These are phyloP conservation scores for Metopia argyrocephala DNA, from an alignment of 2,888 invertebrate species.

Conservation along the genomic window DNA sequence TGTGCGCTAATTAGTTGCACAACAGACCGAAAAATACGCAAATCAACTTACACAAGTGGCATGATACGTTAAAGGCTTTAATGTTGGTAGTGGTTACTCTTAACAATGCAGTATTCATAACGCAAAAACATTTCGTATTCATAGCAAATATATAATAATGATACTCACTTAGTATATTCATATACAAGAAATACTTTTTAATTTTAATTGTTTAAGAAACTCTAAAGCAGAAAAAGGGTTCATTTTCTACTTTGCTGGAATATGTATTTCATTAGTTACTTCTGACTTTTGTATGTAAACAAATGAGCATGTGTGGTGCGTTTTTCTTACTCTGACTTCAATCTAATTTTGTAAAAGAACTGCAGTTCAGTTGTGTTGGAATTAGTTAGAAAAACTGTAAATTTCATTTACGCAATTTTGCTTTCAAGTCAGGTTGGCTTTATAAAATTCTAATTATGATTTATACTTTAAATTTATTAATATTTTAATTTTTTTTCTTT, in stretches of 20 bases:
- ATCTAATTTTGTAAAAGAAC: background rate
- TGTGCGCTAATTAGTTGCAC: constrained; percentile 58
- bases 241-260: too few species aligned
- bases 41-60: constrained; percentile 38
- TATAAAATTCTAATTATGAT: background rate
- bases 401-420: constrained; percentile 49
- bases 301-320: too few species aligned
- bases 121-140: too few species aligned
- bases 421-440: background rate
- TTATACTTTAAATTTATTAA: background rate
- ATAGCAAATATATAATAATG: too few species aligned
- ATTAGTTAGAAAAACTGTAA: constrained; percentile 55
- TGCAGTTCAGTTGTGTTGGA: background rate
- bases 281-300: too few species aligned
- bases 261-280: too few species aligned
- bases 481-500: too few species aligned
- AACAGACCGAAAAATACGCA: constrained; percentile 57
- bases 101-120: background rate
- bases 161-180: background rate
- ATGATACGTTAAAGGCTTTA: background rate
- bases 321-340: background rate
- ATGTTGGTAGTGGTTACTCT: background rate
- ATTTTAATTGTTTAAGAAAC: too few species aligned
- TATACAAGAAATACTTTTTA: background rate
- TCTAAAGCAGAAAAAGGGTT: too few species aligned